Percentiles rank a stretch among this genome's conserved stretches.
These are phyloP conservation scores for Myotis brandtii DNA, from an alignment of 2,113 vertebrate species.

Conservation along the genomic window DNA sequence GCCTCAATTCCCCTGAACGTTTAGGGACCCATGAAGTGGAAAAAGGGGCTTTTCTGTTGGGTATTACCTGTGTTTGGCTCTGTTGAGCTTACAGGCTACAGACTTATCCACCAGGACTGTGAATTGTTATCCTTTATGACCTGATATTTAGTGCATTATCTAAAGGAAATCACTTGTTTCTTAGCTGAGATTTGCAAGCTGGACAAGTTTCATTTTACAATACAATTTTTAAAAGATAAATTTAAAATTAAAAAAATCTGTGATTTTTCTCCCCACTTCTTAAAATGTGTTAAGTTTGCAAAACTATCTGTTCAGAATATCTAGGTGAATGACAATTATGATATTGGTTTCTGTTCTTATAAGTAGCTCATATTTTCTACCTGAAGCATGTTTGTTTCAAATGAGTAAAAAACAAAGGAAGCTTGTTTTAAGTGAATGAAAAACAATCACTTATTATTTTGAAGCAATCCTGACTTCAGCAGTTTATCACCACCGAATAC, in stretches of 20 bases:
- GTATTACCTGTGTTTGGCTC: not conserved
- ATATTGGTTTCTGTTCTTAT: not conserved
- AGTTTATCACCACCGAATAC: not conserved
- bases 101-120: not conserved
- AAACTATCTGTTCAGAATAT: slow-evolving; percentile 14
- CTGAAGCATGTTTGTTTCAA: not conserved
- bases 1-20: not conserved
- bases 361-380: slow-evolving; percentile 19
- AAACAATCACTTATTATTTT: not conserved
- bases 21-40: not conserved
- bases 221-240: not conserved
- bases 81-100: not conserved
- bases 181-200: not conserved
- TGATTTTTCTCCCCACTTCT: not conserved
- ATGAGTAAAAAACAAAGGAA: slow-evolving; percentile 50
- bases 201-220: not conserved
- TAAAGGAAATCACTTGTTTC: slow-evolving; percentile 32
- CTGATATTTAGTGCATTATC: not conserved
- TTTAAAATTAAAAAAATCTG: not conserved
- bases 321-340: slow-evolving; percentile 51
- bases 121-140: not conserved
- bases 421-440: slow-evolving; percentile 36
- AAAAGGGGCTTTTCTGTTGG: slow-evolving; percentile 14
- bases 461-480: slow-evolving; percentile 32
- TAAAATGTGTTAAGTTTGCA: not conserved